Evolutionary conservation across 2,113 vertebrate species (phyloP).

Genomic region (Erythrolamprus reginae): DNA sequence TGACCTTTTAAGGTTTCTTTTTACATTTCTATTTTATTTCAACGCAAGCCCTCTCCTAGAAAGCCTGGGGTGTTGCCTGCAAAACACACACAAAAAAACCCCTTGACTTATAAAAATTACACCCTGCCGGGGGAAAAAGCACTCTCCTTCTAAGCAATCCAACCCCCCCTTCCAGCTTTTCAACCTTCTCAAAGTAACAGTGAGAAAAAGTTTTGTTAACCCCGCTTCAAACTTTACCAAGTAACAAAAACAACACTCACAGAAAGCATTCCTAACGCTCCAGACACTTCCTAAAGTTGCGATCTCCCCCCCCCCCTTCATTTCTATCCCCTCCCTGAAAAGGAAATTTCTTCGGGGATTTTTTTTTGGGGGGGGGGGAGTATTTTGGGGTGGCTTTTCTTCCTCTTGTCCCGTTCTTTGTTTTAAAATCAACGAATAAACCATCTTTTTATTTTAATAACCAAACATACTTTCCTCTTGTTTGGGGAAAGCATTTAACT

Average conservation of each 20-base stretch:
- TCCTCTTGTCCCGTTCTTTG: constrained; percentile 7
- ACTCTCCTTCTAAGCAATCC: neutral
- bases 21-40: constrained; percentile 39
- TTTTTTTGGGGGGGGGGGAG: constrained; percentile 4
- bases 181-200: constrained; percentile 3
- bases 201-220: neutral
- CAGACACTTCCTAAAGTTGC: neutral
- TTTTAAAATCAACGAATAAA: constrained; percentile 9
- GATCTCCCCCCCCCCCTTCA: neutral
- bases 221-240: constrained; percentile 15
- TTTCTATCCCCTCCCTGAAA: neutral
- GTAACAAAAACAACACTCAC: neutral
- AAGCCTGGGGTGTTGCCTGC: constrained; percentile 27
- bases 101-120: constrained; percentile 29
- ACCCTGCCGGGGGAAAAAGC: neutral
- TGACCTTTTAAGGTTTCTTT: constrained; percentile 60
- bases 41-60: constrained; percentile 18
- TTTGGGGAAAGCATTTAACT: neutral
- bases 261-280: neutral
- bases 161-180: neutral
- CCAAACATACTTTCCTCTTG: neutral
- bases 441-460: constrained; percentile 1
- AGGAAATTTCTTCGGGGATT: neutral
- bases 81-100: constrained; percentile 18
- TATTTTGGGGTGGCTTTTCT: neutral